Evolutionary conservation across 2,888 invertebrate species (phyloP), one percentile per base, ranked within the genome.

Genomic region (Cerastis leucographa): DNA sequence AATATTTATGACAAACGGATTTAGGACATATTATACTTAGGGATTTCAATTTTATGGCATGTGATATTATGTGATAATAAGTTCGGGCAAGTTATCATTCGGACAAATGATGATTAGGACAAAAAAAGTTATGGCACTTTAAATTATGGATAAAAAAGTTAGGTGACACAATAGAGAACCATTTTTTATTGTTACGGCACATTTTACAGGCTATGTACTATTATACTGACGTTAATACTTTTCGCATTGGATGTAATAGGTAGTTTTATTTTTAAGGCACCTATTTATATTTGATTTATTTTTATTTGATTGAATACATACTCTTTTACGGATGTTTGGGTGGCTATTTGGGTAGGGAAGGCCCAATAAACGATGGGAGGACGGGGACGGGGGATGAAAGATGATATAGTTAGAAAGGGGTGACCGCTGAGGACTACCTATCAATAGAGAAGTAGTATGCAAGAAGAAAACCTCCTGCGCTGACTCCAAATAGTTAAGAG

Each of bases 191-290:
- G 35, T 71, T 19, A 35, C 17, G 11, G 35, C 29, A 67, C 44
- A 35, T 35, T 68, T 71, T 71, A 71, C 71, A 35, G 42, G 17
- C 8, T 44, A 44, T 46, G 19, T 35, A 19, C 68, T 44, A n/a
- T 35, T 35, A 35, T 29, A n/a, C 17, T 67, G n/a, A 46, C 71
- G 35, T 35, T 71, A 46, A 46, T 68, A 71, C 29, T 35, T 46
- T 67, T 67, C 17, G 22, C 5, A 44, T 17, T 46, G n/a, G 4
- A 19, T 35, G n/a, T 35, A n/a, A 1, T 44, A 14, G 9, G 42
- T 44, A 29, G 29, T n/a, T 65, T 44, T 71, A n/a, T 22, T 66
- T 4, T 44, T 11, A 9, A 70, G 3, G 42, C 51, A 22, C 22
- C 9, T 51, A n/a, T 49, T 22, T 49, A 2, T 19, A 49, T 51